Evolutionary conservation across 2,888 invertebrate species (phyloP).

Genomic region (Epsilonema sp.): DNA sequence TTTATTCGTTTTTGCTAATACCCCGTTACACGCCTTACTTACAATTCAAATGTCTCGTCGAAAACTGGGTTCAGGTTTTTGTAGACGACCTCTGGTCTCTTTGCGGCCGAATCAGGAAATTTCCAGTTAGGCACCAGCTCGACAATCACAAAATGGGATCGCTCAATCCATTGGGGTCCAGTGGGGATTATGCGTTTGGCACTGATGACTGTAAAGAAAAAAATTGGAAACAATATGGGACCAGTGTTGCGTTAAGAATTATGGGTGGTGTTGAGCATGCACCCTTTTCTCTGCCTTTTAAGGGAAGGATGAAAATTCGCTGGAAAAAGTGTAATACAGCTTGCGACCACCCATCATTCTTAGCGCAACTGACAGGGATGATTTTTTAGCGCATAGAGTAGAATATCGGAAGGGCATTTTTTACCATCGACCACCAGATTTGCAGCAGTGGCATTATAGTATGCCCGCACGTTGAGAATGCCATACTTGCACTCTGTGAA

Average conservation of each 20-base stretch:
- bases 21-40: no score
- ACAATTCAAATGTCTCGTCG: constrained; percentile 94
- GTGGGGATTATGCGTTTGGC: constrained; percentile 35
- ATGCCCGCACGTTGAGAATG: constrained; percentile 62
- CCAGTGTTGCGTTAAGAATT: no score
- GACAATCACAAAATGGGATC: constrained; percentile 87
- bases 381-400: no score
- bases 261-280: no score
- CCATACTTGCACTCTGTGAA: constrained; percentile 45
- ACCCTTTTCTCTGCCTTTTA: no score
- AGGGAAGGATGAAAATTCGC: no score
- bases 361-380: no score
- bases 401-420: no score
- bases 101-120: constrained; percentile 62
- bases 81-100: constrained; percentile 79
- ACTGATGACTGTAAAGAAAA: constrained; percentile 37
- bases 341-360: no score
- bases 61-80: constrained; percentile 81
- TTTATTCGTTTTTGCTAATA: no score
- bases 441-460: constrained; percentile 58
- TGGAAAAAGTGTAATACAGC: no score
- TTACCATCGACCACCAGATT: constrained; percentile 63
- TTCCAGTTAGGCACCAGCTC: constrained; percentile 66
- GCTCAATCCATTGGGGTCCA: constrained; percentile 49
- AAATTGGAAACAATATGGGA: no score